Conservation (phyloP, 2,797 vertebrate genomes). For the Acanthornis magna region DNA sequence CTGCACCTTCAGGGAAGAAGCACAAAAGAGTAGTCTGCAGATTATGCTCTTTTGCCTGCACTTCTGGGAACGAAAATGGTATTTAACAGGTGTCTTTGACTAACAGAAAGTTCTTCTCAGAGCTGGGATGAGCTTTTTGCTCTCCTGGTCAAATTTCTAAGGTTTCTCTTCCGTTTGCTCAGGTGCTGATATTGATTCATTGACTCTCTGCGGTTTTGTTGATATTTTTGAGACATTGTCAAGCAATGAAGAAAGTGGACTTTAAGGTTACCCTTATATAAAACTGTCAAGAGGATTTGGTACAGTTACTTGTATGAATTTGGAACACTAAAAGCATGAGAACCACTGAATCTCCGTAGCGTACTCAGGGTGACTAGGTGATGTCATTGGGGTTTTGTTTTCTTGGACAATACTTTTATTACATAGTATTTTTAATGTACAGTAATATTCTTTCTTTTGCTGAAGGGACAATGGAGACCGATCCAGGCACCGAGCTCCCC, state of each 20-base stretch:
- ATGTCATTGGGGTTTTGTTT: background rate
- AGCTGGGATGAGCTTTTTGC: background rate
- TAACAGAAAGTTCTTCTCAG: background rate
- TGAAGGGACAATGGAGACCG: constrained; percentile 91
- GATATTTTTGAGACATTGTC: background rate
- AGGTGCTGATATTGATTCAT: background rate
- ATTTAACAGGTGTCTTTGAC: background rate
- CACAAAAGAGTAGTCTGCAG: background rate
- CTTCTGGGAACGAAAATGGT: background rate
- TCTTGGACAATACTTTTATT: background rate
- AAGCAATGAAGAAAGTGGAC: background rate
- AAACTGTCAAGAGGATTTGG: background rate
- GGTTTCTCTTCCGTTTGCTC: background rate
- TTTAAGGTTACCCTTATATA: background rate
- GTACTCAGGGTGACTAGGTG: background rate
- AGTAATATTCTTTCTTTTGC: background rate
- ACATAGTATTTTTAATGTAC: background rate
- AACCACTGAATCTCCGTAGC: background rate
- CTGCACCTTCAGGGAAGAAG: background rate
- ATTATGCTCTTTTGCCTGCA: background rate
- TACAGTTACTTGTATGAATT: background rate
- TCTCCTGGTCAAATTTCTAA: background rate
- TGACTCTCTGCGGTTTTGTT: background rate
- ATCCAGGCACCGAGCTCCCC: constrained; percentile 90
- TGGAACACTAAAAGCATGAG: background rate